Evolutionary conservation across 2,113 vertebrate species (phyloP).

Genomic region (Protobothrops flavoviridis): DNA sequence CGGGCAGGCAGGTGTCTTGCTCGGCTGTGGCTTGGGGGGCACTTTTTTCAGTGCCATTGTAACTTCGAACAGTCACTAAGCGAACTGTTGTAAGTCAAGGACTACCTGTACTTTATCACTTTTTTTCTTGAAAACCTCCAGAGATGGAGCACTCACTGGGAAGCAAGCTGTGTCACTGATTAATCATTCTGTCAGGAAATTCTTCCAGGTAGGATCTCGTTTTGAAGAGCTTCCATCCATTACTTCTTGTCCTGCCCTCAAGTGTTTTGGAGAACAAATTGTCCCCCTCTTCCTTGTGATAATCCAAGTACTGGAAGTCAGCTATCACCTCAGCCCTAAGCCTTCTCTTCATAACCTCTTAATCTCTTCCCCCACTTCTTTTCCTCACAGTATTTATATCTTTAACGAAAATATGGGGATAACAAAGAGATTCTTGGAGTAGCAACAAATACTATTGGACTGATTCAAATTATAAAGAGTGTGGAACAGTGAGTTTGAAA

Average conservation of each 20-base stretch:
- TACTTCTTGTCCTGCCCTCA: neutral
- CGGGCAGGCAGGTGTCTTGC: too few relatives aligned
- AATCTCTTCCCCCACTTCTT: neutral
- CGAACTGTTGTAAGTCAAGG: too few relatives aligned
- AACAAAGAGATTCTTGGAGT: neutral
- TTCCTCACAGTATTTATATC: neutral
- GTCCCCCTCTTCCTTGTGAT: neutral
- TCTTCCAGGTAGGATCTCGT: neutral
- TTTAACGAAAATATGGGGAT: neutral
- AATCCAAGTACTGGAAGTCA: neutral
- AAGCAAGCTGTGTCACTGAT: neutral
- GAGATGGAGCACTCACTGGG: neutral
- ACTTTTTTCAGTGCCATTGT: too few relatives aligned
- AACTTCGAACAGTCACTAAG: too few relatives aligned
- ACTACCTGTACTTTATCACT: too few relatives aligned
- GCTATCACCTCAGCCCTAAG: neutral
- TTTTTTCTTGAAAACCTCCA: neutral
- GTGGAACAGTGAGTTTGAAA: neutral
- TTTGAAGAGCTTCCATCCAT: neutral
- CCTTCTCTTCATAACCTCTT: neutral
- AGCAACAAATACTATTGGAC: neutral
- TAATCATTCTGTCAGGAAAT: neutral
- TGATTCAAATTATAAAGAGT: neutral
- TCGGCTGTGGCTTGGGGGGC: too few relatives aligned
- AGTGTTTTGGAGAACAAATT: neutral